Evolutionary conservation across 1,140 invertebrate genomes (phyloP).

Genomic region (Druon quercuslanigerum): DNA sequence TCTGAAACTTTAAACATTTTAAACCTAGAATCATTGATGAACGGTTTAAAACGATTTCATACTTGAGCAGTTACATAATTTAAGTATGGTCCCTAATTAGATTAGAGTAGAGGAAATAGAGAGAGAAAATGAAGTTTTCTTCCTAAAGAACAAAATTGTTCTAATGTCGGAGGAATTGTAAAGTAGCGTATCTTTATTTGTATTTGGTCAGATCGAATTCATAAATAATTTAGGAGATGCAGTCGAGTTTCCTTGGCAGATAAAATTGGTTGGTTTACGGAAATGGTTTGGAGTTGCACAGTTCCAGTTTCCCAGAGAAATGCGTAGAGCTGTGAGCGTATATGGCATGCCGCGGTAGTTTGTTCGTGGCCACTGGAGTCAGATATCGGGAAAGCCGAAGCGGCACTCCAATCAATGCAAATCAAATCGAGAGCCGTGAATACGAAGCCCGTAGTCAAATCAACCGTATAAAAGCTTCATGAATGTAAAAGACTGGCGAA

Average conservation of each 20-base stretch:
- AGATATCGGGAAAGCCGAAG: constrained; percentile 56
- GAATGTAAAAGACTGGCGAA: constrained; percentile 74
- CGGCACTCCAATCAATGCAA: constrained; percentile 76
- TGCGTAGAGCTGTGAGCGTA: not conserved
- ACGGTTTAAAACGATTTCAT: too few species aligned
- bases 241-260: not conserved
- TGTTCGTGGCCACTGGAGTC: constrained; percentile 42
- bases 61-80: too few species aligned
- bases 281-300: constrained; percentile 28
- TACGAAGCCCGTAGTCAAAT: constrained; percentile 72
- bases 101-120: too few species aligned
- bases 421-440: constrained; percentile 72
- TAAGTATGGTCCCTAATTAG: too few species aligned
- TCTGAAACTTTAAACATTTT: too few species aligned
- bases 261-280: not conserved
- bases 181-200: constrained; percentile 13
- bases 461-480: constrained; percentile 74
- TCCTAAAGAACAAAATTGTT: not conserved
- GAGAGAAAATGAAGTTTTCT: too few species aligned
- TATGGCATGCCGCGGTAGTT: constrained; percentile 21
- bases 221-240: constrained; percentile 23
- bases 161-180: not conserved
- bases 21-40: too few species aligned
- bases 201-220: not conserved
- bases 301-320: constrained; percentile 36